Evolutionary conservation across 2,113 vertebrate species (phyloP).

Genomic region (Pelobates fuscus): DNA sequence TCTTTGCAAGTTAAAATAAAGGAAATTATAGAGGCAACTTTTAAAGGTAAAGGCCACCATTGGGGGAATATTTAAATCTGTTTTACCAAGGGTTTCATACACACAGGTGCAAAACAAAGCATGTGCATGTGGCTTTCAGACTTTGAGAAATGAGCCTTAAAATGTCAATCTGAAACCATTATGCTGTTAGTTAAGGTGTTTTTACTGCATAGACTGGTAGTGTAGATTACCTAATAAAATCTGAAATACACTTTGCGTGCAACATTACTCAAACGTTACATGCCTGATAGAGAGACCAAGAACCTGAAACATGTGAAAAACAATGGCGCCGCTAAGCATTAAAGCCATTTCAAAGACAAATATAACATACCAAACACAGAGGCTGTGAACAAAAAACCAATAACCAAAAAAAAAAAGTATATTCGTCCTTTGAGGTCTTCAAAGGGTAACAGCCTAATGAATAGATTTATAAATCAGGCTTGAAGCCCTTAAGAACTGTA

Average conservation of each 20-base stretch:
- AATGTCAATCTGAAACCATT: conserved; percentile 36
- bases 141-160: conserved; percentile 31
- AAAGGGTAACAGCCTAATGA: conserved; percentile 37
- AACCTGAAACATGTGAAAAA: conserved; percentile 20
- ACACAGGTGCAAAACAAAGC: conserved; percentile 50
- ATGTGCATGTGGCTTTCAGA: conserved; percentile 38
- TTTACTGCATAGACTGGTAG: conserved; percentile 26
- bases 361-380: conserved; percentile 1
- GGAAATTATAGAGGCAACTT: conserved; percentile 44
- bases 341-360: conserved; percentile 18
- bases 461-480: conserved; percentile 28
- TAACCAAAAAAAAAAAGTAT: background rate
- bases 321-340: background rate
- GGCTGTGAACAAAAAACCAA: background rate
- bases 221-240: conserved; percentile 44
- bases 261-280: conserved; percentile 16
- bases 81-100: conserved; percentile 34
- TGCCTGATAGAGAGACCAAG: background rate
- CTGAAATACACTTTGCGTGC: background rate
- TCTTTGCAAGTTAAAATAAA: conserved; percentile 37
- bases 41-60: conserved; percentile 46
- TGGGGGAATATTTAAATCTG: conserved; percentile 40
- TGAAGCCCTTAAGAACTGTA: conserved; percentile 22
- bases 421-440: conserved; percentile 31
- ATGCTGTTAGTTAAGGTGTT: conserved; percentile 24